Evolutionary conservation across 2,113 vertebrate genomes (phyloP).

Genomic region (Oreochromis tanganicae): DNA sequence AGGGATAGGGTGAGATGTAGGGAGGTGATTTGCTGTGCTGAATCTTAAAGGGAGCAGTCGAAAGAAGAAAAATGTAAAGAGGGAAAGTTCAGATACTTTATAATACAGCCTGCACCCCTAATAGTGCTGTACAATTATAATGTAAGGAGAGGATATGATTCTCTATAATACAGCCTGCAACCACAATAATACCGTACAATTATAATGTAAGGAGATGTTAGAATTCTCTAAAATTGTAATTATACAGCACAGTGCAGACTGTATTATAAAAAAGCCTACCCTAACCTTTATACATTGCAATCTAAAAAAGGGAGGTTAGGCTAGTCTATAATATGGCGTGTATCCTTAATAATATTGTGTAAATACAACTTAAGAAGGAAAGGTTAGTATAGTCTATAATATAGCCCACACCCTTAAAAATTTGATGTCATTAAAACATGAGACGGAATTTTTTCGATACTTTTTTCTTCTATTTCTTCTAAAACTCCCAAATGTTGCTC

Average conservation of each 20-base stretch:
- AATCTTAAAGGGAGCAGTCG: neutral
- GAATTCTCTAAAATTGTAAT: neutral
- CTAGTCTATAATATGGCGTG: neutral
- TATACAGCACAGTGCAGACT: neutral
- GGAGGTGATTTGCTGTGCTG: neutral
- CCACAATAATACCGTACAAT: neutral
- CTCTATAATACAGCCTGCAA: neutral
- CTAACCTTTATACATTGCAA: neutral
- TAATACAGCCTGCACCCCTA: neutral
- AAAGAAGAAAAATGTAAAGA: neutral
- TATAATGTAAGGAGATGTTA: neutral
- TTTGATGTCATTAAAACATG: neutral
- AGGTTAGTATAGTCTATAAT: neutral
- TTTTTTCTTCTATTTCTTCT: neutral
- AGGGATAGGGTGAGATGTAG: neutral
- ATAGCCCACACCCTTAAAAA: neutral
- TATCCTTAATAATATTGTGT: neutral
- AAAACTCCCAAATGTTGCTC: neutral
- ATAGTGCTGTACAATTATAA: neutral
- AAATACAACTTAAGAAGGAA: neutral
- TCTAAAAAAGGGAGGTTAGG: neutral
- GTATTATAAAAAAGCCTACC: neutral
- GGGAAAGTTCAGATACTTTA: rapidly evolving
- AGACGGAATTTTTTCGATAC: neutral
- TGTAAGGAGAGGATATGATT: neutral